A percentile compares a stretch with the other conserved stretches of the same genome.
Evolutionary conservation across 2,797 vertebrate genomes (phyloP).

Genomic region (Amazonetta brasiliensis): DNA sequence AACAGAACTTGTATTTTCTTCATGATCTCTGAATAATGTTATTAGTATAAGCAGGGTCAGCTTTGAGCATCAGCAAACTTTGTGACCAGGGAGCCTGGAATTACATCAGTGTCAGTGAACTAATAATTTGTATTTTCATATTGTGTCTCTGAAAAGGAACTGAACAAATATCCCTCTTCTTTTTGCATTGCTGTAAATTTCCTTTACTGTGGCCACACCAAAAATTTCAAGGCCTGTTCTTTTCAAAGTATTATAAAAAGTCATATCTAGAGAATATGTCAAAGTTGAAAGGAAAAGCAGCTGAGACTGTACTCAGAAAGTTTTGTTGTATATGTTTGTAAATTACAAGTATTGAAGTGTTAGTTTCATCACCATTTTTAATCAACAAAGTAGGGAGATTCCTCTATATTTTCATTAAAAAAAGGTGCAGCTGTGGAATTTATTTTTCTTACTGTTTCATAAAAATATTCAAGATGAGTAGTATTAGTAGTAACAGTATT

Average conservation of each 20-base stretch:
- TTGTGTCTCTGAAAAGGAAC: background rate
- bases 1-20: conserved; percentile 33
- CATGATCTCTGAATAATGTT: conserved; percentile 16
- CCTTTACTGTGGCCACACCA: background rate
- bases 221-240: background rate
- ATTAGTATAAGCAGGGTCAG: conserved; percentile 40
- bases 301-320: background rate
- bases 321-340: background rate
- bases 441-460: background rate
- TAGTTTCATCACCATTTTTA: background rate
- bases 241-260: background rate
- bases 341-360: background rate
- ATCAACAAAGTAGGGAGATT: background rate
- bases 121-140: background rate
- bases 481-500: background rate
- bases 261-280: background rate
- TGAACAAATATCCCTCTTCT: background rate
- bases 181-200: background rate
- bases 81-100: background rate
- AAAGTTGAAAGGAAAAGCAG: background rate
- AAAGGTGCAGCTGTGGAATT: background rate
- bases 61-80: conserved; percentile 8
- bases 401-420: accelerated
- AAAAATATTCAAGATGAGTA: background rate
- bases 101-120: background rate